These are phyloP conservation scores for Sitobion miscanthi DNA, from an alignment of 1,140 invertebrate species.

Conservation along the genomic window DNA sequence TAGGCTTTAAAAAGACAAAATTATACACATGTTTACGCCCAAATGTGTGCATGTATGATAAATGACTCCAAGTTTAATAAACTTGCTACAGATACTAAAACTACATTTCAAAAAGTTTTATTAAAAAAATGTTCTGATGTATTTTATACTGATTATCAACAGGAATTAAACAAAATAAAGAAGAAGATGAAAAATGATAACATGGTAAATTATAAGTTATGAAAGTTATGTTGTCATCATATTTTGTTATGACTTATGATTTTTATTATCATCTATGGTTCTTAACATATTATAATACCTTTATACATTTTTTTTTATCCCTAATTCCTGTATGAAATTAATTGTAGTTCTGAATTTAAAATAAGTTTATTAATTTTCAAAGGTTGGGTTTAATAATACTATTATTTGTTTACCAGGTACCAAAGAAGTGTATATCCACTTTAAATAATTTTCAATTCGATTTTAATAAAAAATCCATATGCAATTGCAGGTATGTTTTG, in stretches of 20 bases:
- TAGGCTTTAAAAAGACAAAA: neutral
- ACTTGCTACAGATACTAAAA: neutral
- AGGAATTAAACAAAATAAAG: neutral
- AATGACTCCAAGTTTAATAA: neutral
- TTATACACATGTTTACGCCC: neutral
- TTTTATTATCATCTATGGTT: too few species aligned
- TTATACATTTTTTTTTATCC: neutral
- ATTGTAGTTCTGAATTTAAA: neutral
- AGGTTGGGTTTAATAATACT: neutral
- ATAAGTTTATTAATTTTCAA: neutral
- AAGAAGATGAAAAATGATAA: neutral
- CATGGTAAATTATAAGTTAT: neutral
- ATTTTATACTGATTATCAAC: neutral
- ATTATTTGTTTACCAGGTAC: neutral
- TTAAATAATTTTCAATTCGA: neutral
- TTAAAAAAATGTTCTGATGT: neutral
- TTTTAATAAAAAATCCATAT: neutral
- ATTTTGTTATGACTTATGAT: neutral
- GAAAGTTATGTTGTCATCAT: too few species aligned
- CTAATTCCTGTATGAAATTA: too few species aligned
- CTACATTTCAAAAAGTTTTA: slow-evolving; percentile 1
- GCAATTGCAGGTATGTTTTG: neutral
- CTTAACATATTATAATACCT: too few species aligned
- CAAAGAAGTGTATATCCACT: neutral
- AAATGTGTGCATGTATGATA: neutral